Conservation (phyloP, 2,797 vertebrate species). For the Emys orbicularis region DNA sequence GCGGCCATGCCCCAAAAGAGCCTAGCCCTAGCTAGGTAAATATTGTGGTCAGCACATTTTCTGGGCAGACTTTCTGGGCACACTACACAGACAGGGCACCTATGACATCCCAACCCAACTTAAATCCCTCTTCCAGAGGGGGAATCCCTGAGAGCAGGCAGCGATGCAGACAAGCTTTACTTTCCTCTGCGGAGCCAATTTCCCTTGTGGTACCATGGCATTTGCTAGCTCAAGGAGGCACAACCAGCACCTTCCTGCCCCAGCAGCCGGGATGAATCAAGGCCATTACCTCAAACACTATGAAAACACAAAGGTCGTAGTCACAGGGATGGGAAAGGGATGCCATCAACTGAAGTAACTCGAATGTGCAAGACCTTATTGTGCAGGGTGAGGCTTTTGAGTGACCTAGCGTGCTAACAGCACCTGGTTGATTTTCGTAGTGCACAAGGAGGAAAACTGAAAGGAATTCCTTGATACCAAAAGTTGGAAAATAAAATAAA, state of each 20-base stretch:
- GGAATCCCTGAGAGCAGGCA: background rate
- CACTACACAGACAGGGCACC: background rate
- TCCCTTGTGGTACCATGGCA: background rate
- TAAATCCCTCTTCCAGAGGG: background rate
- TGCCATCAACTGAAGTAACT: slow-evolving; percentile 27
- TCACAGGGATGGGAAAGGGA: slow-evolving; percentile 4
- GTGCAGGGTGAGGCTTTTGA: background rate
- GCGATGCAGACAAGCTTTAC: background rate
- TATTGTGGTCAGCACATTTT: background rate
- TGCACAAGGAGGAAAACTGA: background rate
- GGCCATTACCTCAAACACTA: slow-evolving; percentile 14
- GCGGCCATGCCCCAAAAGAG: background rate
- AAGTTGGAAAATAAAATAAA: background rate
- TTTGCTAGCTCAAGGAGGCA: background rate
- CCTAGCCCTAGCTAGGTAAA: background rate
- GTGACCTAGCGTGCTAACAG: background rate
- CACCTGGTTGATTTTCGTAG: background rate
- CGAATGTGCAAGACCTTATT: background rate
- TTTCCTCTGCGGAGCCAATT: background rate
- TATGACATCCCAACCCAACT: background rate
- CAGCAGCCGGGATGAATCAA: slow-evolving; percentile 1
- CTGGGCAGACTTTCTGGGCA: slow-evolving; percentile 16
- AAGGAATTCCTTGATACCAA: slow-evolving; percentile 16
- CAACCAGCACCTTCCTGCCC: background rate
- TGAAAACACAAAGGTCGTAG: slow-evolving; percentile 28